Base-by-base conservation (phyloP, 1,140 invertebrate genomes). In the Ceratosolen solmsi region DNA sequence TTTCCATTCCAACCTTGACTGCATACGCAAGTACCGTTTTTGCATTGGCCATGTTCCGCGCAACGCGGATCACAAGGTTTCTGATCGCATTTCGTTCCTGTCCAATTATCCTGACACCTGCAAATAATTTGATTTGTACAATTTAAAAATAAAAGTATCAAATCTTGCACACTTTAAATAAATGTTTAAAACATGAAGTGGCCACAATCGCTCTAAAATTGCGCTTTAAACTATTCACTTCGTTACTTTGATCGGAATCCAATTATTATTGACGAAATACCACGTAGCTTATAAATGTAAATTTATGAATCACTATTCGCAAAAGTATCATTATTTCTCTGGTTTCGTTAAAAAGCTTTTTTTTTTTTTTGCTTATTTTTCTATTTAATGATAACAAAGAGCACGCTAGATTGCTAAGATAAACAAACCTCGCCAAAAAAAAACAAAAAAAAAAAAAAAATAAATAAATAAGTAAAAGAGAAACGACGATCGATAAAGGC, bases 1-100 rank as follows among this genome's bases (percentile, higher is more conserved):
- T 96, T 94, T 83, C 98, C 98, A 92, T 99, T 99, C 98, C 98
- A 99, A 78, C 98, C 98, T 90, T 97, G 96, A 27, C 96, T 95
- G 90, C 98, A 99, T 63, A 98, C 95, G 90, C 98, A 99, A 36
- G 97, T 98, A 49, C 98, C 98, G 90, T 99, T 99, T 88, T 97
- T 96, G 91, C 99, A 99, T 89, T 98, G 96, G 0, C 99, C 98
- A 87, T 98, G 97, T 85, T 98, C 96, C n/a, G 95, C 94, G 89
- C 98, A 98, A 75, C 98, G 95, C n/a, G 94, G 89, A 88, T 98
- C 96, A 90, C 97, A 98, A 20, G 96, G 95, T 82, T 96, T 93
- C 87, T 96, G 95, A 90, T 98, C 97, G 89, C 98, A 99, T 70
- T 96, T 94, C 65, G 95, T 93, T 36, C 98, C 98, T 1, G 95